These are phyloP conservation scores for Lithophane socia DNA, from an alignment of 2,888 invertebrate species.

Conservation along the genomic window DNA sequence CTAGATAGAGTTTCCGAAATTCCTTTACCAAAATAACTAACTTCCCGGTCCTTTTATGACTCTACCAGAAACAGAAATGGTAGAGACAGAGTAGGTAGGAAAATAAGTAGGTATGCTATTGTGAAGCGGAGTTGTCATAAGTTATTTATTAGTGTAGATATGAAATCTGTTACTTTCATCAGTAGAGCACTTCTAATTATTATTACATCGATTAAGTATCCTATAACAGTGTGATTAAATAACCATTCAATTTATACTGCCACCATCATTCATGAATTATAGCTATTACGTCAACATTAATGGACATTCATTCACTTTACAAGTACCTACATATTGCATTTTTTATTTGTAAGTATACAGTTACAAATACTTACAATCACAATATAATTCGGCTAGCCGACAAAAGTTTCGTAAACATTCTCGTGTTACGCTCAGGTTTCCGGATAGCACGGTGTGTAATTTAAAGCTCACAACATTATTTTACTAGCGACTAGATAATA, in stretches of 20 bases:
- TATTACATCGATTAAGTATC: slow-evolving; percentile 1
- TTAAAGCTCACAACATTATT: slow-evolving; percentile 69
- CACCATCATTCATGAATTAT: slow-evolving; percentile 25
- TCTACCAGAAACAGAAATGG: slow-evolving; percentile 9
- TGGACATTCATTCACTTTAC: slow-evolving; percentile 37
- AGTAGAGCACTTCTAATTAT: slow-evolving; percentile 16
- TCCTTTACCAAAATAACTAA: slow-evolving; percentile 3
- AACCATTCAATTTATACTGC: slow-evolving; percentile 17
- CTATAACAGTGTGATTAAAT: slow-evolving; percentile 17
- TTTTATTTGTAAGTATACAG: slow-evolving; percentile 33
- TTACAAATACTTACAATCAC: slow-evolving; percentile 51
- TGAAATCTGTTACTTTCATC: slow-evolving; percentile 14
- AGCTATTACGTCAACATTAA: slow-evolving; percentile 36
- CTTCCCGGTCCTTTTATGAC: background rate
- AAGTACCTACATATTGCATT: slow-evolving; percentile 1
- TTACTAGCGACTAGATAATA: slow-evolving; percentile 72
- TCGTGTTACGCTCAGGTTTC: slow-evolving; percentile 73
- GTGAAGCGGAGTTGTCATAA: background rate
- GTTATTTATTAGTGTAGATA: background rate
- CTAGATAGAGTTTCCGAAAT: slow-evolving; percentile 8
- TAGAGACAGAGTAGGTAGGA: background rate
- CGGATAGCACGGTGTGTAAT: slow-evolving; percentile 70
- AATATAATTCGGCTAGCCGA: slow-evolving; percentile 39
- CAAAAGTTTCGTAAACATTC: slow-evolving; percentile 66
- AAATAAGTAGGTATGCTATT: background rate